A percentile compares a stretch with the other conserved stretches of the same genome.
Evolutionary conservation across 2,113 vertebrate genomes (phyloP).

Genomic region (Ornithorhynchus anatinus): DNA sequence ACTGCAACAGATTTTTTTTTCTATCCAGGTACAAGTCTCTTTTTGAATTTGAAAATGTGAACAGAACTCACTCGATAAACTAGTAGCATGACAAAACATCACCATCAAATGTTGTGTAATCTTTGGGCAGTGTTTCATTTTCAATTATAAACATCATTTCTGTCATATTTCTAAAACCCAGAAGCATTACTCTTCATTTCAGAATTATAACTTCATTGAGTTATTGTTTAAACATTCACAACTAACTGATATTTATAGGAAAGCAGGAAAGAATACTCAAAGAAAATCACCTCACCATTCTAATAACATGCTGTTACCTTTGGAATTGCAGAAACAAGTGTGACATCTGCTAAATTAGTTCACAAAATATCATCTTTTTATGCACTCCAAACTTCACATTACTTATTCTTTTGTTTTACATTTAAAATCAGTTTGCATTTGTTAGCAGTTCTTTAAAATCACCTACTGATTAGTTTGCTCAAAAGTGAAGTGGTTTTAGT

Average conservation of each 20-base stretch:
- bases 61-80: neutral
- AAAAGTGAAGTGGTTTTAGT: constrained; percentile 3
- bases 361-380: constrained; percentile 5
- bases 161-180: neutral
- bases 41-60: neutral
- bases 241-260: neutral
- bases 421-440: neutral
- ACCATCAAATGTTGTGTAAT: neutral
- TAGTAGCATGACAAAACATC: no score
- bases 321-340: neutral
- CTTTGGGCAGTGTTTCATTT: no score
- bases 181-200: no score
- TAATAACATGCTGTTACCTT: neutral
- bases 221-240: neutral
- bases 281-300: neutral
- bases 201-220: neutral
- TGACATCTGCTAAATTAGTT: neutral
- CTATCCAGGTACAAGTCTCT: no score
- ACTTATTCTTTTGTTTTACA: neutral
- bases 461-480: neutral
- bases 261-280: neutral
- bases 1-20: neutral
- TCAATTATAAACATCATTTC: no score
- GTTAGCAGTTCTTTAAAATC: neutral
- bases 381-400: neutral